Base-by-base conservation (phyloP, 2,113 vertebrate species). In the Calidris pugnax region DNA sequence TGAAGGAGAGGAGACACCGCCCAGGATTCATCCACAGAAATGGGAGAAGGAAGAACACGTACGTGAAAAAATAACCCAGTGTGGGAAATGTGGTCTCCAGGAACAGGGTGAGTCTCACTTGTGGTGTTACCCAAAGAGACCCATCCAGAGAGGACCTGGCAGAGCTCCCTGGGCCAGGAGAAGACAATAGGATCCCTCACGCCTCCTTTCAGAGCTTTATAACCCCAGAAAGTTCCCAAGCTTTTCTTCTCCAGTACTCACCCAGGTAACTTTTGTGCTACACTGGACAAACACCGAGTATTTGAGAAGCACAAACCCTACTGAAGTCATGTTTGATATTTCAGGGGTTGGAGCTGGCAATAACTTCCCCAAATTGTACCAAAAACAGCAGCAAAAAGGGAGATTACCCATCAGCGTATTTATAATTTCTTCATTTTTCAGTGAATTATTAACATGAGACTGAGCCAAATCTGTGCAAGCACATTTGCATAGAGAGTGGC, bases 141-240 rank as follows among this genome's bases (percentile, higher is more conserved):
- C 4, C 4, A 3, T 0, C 35, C 63, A 9, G 12, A n/a, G 53
- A 41, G 48, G 32, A 60, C 0, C 6, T 4, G 45, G 41, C 56
- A 82, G 47, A 66, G 64, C 35, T 19, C 17, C 21, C 71, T 4
- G 47, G 12, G 56, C 47, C 1, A 0, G 45, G 33, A 32, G 23
- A 43, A 41, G 55, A 53, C 4, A 23, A 1, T 12, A 10, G 63
- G 28, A 53, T 15, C 41, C 82, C 7, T 5, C 67, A 62, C 56
- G 5, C 6, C 71, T 24, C 1, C 1, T 6, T 21, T 32, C 43
- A 9, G 57, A 27, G 28, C 14, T 30, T 24, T 5, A 0, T 3
- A 64, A 22, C 48, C 30, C 16, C 12, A 13, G 33, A 17, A 16
- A 66, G 66, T 10, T 35, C 56, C 50, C 32, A 11, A 57, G 39